phyloP scores from a whole-genome alignment of 2,888 invertebrate genomes.

The Drosophila anomalipes region DNA sequence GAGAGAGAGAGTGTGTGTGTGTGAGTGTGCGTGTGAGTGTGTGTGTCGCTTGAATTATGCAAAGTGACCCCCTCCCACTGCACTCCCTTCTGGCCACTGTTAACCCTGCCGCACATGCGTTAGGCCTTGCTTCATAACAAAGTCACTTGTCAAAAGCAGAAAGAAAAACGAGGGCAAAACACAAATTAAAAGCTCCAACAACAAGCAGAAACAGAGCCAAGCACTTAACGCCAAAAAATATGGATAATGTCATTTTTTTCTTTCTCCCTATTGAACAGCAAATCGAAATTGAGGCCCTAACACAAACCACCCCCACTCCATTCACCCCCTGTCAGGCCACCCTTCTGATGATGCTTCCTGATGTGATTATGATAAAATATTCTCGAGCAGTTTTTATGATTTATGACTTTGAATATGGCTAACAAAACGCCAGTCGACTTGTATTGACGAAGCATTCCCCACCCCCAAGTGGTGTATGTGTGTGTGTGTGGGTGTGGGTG shows the following conservation, averaged over 20 bases:
- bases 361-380: slow-evolving; percentile 82
- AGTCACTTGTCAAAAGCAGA: slow-evolving; percentile 72
- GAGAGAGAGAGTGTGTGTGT: slow-evolving; percentile 5
- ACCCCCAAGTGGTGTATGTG: slow-evolving; percentile 20
- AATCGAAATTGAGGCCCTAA: slow-evolving; percentile 48
- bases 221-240: slow-evolving; percentile 79
- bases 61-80: slow-evolving; percentile 10
- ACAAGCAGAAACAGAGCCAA: slow-evolving; percentile 25
- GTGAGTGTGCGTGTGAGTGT: slow-evolving; percentile 21
- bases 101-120: slow-evolving; percentile 6
- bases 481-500: background rate
- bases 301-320: background rate
- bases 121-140: slow-evolving; percentile 44
- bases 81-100: background rate
- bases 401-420: slow-evolving; percentile 80
- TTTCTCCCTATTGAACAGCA: slow-evolving; percentile 61
- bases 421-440: slow-evolving; percentile 71
- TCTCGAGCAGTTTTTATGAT: slow-evolving; percentile 81
- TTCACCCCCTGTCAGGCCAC: slow-evolving; percentile 6
- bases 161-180: slow-evolving; percentile 50
- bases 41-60: slow-evolving; percentile 51
- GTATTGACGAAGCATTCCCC: slow-evolving; percentile 33
- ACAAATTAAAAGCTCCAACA: slow-evolving; percentile 71
- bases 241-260: slow-evolving; percentile 76
- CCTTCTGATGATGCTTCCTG: slow-evolving; percentile 62